phyloP scores from a whole-genome alignment of 23 tunicate species.

The Botrylloides violaceus region DNA sequence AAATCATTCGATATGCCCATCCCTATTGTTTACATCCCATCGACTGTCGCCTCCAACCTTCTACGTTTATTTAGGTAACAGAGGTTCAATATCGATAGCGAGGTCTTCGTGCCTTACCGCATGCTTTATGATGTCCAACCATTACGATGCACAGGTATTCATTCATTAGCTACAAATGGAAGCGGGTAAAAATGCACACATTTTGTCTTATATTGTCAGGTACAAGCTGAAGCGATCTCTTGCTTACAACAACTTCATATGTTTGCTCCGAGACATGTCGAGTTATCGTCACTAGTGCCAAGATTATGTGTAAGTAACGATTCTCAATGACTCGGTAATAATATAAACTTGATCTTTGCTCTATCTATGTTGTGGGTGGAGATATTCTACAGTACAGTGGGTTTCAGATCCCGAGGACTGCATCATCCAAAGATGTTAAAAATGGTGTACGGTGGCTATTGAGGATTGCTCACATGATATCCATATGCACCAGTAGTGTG shows the following conservation, averaged over 20 bases:
- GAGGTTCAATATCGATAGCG: constrained; percentile 50
- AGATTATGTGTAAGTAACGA: constrained; percentile 92
- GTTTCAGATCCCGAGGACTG: too few relatives aligned
- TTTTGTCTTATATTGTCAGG: constrained; percentile 36
- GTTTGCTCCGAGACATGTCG: constrained; percentile 94
- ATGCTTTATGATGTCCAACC: constrained; percentile 81
- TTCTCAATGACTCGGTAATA: too few relatives aligned
- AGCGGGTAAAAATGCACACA: neutral
- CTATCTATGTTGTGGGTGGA: too few relatives aligned
- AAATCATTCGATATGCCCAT: too few relatives aligned
- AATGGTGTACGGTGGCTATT: neutral
- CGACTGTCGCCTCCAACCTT: too few relatives aligned
- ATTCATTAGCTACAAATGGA: neutral
- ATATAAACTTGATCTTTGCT: too few relatives aligned
- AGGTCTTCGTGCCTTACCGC: constrained; percentile 82
- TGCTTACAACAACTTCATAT: constrained; percentile 89
- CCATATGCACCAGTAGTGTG: too few relatives aligned
- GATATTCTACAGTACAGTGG: too few relatives aligned
- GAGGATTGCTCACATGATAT: too few relatives aligned
- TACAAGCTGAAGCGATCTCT: constrained; percentile 85
- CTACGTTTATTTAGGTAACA: constrained; percentile 58
- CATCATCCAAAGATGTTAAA: neutral
- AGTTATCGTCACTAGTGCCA: constrained; percentile 72
- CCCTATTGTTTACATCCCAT: too few relatives aligned
- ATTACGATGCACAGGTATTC: constrained; percentile 74